phyloP scores from a whole-genome alignment of 2,797 vertebrate species.

The Parauchenoglanis punctatus region DNA sequence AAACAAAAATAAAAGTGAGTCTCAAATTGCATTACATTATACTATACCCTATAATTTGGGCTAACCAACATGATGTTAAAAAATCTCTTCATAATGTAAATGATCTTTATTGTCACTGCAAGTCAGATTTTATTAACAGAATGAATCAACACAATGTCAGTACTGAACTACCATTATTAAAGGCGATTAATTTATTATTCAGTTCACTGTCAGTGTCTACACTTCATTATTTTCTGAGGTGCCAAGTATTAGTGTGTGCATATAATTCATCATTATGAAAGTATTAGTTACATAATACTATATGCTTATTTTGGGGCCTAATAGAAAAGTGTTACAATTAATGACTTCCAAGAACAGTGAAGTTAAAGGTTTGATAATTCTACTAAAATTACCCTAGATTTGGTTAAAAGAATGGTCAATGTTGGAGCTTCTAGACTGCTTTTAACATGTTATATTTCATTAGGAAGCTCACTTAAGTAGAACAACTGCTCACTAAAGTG shows the following conservation, averaged over 20 bases:
- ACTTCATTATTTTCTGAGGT: not conserved
- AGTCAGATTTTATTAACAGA: not conserved
- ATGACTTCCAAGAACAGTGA: not conserved
- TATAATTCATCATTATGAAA: not conserved
- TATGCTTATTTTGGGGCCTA: no score
- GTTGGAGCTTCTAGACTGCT: constrained; percentile 11
- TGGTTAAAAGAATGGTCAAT: constrained; percentile 25
- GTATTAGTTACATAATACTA: not conserved
- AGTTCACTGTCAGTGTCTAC: not conserved
- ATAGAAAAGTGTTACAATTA: not conserved
- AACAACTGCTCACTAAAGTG: constrained; percentile 29
- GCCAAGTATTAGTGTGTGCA: not conserved
- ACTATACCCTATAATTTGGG: not conserved
- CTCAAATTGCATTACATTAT: no score
- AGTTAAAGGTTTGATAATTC: constrained; percentile 25
- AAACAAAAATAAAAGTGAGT: not conserved
- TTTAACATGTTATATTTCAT: constrained; percentile 48
- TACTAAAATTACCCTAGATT: constrained; percentile 24
- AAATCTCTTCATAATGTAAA: not conserved
- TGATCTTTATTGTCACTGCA: not conserved
- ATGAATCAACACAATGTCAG: not conserved
- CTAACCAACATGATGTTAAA: not conserved
- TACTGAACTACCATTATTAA: not conserved
- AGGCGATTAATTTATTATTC: not conserved
- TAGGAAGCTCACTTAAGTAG: constrained; percentile 33